Percentiles rank a stretch among this genome's conserved stretches.
Conservation (phyloP, 2,888 invertebrate species). For the Nomada fucata region DNA sequence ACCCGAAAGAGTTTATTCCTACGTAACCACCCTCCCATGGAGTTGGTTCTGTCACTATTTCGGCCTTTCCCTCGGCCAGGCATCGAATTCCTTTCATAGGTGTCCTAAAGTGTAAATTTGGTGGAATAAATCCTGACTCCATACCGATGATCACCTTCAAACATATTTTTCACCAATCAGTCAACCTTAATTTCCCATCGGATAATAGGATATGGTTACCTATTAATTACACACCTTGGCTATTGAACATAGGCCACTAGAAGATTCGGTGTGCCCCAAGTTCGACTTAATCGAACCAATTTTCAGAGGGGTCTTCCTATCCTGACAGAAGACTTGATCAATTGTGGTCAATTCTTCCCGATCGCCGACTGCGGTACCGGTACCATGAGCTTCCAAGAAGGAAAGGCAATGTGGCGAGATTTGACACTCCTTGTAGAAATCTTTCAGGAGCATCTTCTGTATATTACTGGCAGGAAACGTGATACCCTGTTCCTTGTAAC, state of each 20-base stretch:
- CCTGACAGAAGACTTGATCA: conserved; percentile 91
- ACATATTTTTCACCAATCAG: neutral
- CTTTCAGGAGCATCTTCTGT: conserved; percentile 83
- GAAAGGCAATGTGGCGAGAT: conserved; percentile 86
- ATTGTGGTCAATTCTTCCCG: conserved; percentile 95
- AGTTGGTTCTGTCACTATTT: conserved; percentile 90
- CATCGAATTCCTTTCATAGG: conserved; percentile 88
- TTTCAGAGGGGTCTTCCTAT: conserved; percentile 90
- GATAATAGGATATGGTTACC: neutral
- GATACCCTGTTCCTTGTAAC: conserved; percentile 84
- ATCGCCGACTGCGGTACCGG: conserved; percentile 94
- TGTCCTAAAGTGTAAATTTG: conserved; percentile 91
- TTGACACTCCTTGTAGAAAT: conserved; percentile 87
- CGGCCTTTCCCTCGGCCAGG: conserved; percentile 87
- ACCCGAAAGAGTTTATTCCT: conserved; percentile 96
- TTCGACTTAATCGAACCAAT: conserved; percentile 98
- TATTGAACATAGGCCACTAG: conserved; percentile 92
- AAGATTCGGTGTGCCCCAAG: conserved; percentile 96
- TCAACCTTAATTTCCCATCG: neutral
- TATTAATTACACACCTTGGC: conserved; percentile 87
- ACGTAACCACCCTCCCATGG: conserved; percentile 89
- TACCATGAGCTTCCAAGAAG: conserved; percentile 90
- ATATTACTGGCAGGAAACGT: conserved; percentile 80
- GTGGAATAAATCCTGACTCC: conserved; percentile 92
- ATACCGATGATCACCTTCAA: conserved; percentile 90